Evolutionary conservation across 2,113 vertebrate genomes (phyloP), one percentile per base, ranked within the genome.

Genomic region (Pipa parva): DNA sequence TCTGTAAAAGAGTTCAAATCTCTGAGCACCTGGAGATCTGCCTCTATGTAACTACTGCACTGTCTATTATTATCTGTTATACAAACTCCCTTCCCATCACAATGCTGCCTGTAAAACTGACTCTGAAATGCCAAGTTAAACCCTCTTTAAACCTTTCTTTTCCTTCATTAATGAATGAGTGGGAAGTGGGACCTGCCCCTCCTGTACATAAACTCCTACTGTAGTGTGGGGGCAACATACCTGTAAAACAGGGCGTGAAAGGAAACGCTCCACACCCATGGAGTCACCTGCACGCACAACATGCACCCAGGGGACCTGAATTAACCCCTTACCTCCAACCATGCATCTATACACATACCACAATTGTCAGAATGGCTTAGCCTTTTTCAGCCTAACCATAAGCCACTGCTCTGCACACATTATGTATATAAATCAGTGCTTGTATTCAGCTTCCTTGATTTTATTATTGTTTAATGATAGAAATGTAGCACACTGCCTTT

Each of bases 161-260:
- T 58, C 24, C 31, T 7, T 51, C 45, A n/a, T 49, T 67, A 67
- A 58, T 45, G 18, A 42, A 20, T 58, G 28, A 17, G 39, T 59
- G 54, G 46, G 64, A 27, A 56, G 55, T n/a, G 37, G 6, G 11
- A 15, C 55, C 64, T 33, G 52, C 63, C 55, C 45, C 55, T 51
- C 64, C 64, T 25, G 9, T 20, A 24, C 20, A 20, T 45, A 37
- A 46, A 13, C 29, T 29, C 65, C 39, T 33, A 46, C 25, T 2
- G 24, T 60, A 46, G 42, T 60, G 52, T 60, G 57, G 65, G 65
- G 63, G 65, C 24, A 69, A 69, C 52, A 57, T 60, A 20, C 36
- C 48, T 60, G 60, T 69, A 69, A 69, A 59, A 69, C 65, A 28
- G 56, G 65, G 65, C 42, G 65, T 39, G 65, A 57, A 39, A 7